A percentile compares a stretch with the other conserved stretches of the same genome.
Conservation (phyloP, 2,797 vertebrate genomes). For the Eulemur coronatus region DNA sequence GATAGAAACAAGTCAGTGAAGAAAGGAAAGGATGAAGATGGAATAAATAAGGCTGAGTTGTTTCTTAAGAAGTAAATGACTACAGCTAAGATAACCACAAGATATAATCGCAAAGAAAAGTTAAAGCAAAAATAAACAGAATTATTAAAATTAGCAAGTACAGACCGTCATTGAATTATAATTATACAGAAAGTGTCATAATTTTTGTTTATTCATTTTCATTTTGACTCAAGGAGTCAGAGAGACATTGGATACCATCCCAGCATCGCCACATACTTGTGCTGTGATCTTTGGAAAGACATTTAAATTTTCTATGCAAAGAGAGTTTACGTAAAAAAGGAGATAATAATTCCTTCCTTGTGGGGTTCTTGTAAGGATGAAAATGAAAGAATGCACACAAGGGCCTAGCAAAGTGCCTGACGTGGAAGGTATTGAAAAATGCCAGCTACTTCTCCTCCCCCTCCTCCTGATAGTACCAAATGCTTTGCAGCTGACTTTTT, state of each 20-base stretch:
- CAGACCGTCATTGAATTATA: background rate
- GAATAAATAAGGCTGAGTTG: background rate
- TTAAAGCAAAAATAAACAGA: background rate
- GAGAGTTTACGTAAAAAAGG: conserved; percentile 35
- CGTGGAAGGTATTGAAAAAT: background rate
- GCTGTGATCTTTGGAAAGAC: conserved; percentile 17
- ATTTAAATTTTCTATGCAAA: background rate
- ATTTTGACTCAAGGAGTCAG: background rate
- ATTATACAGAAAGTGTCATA: background rate
- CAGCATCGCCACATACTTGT: background rate
- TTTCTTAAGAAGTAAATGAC: background rate
- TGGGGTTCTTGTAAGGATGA: background rate
- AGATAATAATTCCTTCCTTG: background rate
- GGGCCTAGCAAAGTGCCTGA: background rate
- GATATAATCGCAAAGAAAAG: background rate
- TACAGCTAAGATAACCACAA: background rate
- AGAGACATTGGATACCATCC: background rate
- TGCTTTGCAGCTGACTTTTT: conserved; percentile 15
- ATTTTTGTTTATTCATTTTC: conserved; percentile 29
- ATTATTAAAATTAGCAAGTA: background rate
- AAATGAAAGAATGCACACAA: background rate
- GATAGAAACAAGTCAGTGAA: background rate
- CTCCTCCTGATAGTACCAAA: background rate
- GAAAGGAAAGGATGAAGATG: background rate
- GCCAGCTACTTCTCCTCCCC: background rate